These are phyloP conservation scores for Anhinga rufa DNA, from an alignment of 2,113 vertebrate species.

Conservation along the genomic window DNA sequence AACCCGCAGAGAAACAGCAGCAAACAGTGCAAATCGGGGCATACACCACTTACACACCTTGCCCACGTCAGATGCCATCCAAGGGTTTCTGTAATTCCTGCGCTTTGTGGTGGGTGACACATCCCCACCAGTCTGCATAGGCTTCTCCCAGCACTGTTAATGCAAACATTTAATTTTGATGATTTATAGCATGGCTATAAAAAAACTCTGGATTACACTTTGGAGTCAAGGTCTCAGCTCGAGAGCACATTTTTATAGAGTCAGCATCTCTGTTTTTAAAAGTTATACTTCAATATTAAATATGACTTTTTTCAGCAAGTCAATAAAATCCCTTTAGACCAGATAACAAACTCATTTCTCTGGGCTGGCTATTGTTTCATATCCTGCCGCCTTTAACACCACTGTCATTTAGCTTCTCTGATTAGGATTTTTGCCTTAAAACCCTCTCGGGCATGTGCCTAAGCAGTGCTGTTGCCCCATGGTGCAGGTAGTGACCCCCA, in stretches of 20 bases:
- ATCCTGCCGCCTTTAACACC: neutral
- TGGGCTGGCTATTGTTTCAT: conserved; percentile 7
- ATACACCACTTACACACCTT: too few relatives aligned
- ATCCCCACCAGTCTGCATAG: neutral
- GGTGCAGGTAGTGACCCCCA: neutral
- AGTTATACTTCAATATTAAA: conserved; percentile 56
- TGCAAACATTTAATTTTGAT: conserved; percentile 65
- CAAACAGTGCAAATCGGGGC: accelerated
- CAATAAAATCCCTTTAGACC: conserved; percentile 42
- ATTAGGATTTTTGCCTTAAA: neutral
- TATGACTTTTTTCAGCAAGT: conserved; percentile 1
- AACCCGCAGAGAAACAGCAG: neutral
- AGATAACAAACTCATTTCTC: conserved; percentile 42
- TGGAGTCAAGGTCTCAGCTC: conserved; percentile 50
- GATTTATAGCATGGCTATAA: conserved; percentile 48
- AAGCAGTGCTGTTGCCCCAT: accelerated
- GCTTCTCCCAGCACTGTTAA: neutral
- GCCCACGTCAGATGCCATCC: accelerated
- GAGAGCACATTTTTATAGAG: conserved; percentile 55
- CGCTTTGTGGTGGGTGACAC: neutral
- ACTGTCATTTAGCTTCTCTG: neutral
- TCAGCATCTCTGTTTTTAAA: conserved; percentile 63
- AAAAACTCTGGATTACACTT: conserved; percentile 46
- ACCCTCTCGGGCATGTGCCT: neutral
- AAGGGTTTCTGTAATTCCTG: neutral